Percentiles rank a stretch among this genome's conserved stretches.
Evolutionary conservation across 2,113 vertebrate genomes (phyloP).

Genomic region (Oreochromis spilurus): DNA sequence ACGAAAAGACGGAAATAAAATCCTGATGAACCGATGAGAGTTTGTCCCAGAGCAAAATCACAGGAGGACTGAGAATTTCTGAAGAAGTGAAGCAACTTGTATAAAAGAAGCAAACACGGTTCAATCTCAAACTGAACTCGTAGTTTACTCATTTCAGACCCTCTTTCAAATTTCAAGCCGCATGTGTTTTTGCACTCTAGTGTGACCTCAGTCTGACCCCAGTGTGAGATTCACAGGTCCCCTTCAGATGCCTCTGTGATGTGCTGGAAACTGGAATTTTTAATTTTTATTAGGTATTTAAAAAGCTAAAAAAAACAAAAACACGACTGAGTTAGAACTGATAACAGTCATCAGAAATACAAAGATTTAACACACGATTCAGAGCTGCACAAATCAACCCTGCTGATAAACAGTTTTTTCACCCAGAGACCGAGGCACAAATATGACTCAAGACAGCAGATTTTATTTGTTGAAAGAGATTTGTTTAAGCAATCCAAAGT

Average conservation of each 20-base stretch:
- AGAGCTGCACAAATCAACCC: neutral
- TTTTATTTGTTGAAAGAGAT: neutral
- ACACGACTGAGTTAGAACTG: neutral
- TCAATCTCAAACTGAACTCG: neutral
- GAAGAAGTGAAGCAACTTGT: neutral
- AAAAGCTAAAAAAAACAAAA: accelerated
- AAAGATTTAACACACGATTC: neutral
- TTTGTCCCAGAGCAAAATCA: neutral
- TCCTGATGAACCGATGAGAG: neutral
- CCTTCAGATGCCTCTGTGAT: neutral
- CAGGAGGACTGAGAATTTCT: neutral
- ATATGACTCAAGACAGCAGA: neutral
- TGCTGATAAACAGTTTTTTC: neutral
- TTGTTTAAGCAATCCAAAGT: neutral
- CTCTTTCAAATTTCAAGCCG: neutral
- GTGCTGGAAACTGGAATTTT: neutral
- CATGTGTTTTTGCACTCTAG: neutral
- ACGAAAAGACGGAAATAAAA: neutral
- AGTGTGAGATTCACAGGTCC: neutral
- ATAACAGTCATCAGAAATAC: neutral
- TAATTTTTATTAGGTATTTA: neutral
- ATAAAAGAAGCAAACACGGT: neutral
- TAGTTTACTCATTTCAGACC: neutral
- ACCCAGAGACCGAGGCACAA: neutral
- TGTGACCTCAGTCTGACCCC: neutral